Evolutionary conservation across 2,113 vertebrate genomes (phyloP).

Genomic region (Trichomycterus rosablanca): DNA sequence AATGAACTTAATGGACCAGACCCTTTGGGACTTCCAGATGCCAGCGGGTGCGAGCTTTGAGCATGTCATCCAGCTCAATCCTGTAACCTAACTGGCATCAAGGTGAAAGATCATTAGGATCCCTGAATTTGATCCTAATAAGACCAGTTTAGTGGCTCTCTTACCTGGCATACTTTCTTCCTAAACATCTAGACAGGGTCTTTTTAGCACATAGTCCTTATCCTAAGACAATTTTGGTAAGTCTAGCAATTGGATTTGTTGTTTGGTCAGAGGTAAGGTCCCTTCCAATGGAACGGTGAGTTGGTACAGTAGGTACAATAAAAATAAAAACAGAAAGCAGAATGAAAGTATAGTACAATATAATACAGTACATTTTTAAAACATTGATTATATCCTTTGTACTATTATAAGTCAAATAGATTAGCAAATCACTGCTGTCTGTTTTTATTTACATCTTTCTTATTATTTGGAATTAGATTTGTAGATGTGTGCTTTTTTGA

Average conservation of each 20-base stretch:
- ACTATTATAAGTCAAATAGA: too few relatives aligned
- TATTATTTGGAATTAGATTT: too few relatives aligned
- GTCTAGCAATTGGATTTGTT: conserved; percentile 5
- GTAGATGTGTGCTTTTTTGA: too few relatives aligned
- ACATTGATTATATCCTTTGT: too few relatives aligned
- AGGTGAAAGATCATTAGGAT: conserved; percentile 42
- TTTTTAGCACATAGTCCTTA: not conserved
- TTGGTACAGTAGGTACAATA: too few relatives aligned
- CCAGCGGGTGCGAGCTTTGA: conserved; percentile 13
- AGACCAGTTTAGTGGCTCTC: conserved; percentile 39
- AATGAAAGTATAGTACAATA: too few relatives aligned
- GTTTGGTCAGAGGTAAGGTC: conserved; percentile 16
- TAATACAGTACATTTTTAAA: too few relatives aligned
- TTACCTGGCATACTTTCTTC: not conserved
- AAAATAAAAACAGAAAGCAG: too few relatives aligned
- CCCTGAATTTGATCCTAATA: conserved; percentile 36
- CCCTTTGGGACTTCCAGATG: conserved; percentile 32
- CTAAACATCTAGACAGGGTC: not conserved
- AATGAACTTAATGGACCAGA: conserved; percentile 5
- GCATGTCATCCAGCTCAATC: conserved; percentile 41
- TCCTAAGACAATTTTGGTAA: not conserved
- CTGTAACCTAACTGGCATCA: conserved; percentile 12
- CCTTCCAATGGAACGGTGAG: conserved; percentile 24
- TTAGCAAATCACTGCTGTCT: too few relatives aligned
- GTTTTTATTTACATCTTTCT: too few relatives aligned